Evolutionary conservation across 2,888 invertebrate genomes (phyloP).

Genomic region (Sesamia inferens): DNA sequence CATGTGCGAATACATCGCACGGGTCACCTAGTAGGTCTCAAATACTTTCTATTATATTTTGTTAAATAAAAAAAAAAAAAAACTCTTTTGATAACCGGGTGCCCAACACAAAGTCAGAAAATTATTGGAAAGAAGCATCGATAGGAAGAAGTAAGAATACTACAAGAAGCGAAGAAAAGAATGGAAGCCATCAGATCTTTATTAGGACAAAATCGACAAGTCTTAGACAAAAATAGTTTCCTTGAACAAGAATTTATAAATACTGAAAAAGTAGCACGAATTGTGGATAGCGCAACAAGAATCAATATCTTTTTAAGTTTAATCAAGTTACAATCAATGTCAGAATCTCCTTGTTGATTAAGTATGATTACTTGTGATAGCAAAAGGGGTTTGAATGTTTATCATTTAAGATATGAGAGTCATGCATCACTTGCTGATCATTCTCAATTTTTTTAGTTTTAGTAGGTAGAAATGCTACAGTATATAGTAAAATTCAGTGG

Average conservation of each 20-base stretch:
- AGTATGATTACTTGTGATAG: not conserved
- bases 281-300: not conserved
- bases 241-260: constrained; percentile 7
- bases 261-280: not conserved
- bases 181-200: constrained; percentile 24
- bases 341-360: not conserved
- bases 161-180: constrained; percentile 11
- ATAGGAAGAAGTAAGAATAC: constrained; percentile 10
- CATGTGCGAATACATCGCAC: too few species aligned
- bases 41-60: not conserved
- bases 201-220: constrained; percentile 26
- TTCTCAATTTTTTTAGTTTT: not conserved
- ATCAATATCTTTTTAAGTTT: not conserved
- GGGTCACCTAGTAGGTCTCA: too few species aligned
- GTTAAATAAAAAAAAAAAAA: too few species aligned
- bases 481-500: not conserved
- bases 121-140: constrained; percentile 10
- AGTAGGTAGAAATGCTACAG: not conserved
- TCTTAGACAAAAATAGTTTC: constrained; percentile 13
- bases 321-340: not conserved
- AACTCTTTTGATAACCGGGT: constrained; percentile 7
- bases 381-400: not conserved
- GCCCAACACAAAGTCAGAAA: constrained; percentile 3
- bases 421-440: not conserved
- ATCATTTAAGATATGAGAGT: not conserved